Evolutionary conservation across 2,113 vertebrate species (phyloP).

Genomic region (Chloropsis hardwickii): DNA sequence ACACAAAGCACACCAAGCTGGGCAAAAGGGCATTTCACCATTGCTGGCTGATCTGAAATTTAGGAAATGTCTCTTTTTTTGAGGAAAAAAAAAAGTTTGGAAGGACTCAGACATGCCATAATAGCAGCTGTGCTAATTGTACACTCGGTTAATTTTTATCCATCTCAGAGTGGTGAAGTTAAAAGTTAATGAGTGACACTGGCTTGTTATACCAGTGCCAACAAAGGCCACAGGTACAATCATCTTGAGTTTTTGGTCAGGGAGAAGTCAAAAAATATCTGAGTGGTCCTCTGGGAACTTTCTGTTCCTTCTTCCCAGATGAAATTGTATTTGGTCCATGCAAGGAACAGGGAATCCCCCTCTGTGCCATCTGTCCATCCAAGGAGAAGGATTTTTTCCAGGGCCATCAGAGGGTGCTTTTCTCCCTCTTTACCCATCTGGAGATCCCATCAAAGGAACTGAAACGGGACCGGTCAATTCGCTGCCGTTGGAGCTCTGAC

Average conservation of each 20-base stretch:
- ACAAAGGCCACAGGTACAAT: background rate
- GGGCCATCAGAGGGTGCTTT: background rate
- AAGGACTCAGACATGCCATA: background rate
- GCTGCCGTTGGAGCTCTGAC: background rate
- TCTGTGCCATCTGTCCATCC: background rate
- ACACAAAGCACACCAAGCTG: conserved; percentile 43
- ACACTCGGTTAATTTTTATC: background rate
- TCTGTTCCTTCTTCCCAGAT: background rate
- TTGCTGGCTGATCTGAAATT: background rate
- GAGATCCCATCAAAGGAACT: background rate
- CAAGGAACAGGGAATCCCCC: background rate
- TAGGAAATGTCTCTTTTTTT: conserved; percentile 35
- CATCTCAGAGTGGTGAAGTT: background rate
- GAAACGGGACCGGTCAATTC: background rate
- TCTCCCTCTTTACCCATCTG: accelerated
- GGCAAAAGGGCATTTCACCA: conserved; percentile 40
- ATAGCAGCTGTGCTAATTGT: background rate
- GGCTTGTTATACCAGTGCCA: background rate
- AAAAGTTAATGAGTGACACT: background rate
- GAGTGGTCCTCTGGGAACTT: background rate
- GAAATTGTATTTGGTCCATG: accelerated
- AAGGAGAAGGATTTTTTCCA: background rate
- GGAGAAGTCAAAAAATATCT: background rate
- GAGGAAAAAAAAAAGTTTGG: background rate
- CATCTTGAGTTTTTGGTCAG: background rate